These are phyloP conservation scores for Drymodes brunneopygia DNA, from an alignment of 2,113 vertebrate genomes.

Conservation along the genomic window DNA sequence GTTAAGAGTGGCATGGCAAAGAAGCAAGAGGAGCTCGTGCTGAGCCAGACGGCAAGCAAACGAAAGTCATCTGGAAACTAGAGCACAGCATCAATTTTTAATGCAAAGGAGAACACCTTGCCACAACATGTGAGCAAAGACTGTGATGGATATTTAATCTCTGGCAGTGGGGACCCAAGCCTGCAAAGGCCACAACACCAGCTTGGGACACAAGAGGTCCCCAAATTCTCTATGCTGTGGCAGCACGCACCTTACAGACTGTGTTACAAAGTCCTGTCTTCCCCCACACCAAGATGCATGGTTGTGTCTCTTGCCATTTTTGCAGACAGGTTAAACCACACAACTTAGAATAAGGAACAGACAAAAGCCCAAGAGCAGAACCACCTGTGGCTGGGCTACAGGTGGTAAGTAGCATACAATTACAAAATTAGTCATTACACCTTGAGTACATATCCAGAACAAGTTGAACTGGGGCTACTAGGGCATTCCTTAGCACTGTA, in stretches of 20 bases:
- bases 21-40: not conserved
- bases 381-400: not conserved
- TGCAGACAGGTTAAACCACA: not conserved
- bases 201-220: not conserved
- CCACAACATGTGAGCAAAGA: not conserved
- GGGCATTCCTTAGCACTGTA: not conserved
- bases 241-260: fast-evolving
- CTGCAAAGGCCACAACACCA: not conserved
- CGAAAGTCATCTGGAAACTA: not conserved
- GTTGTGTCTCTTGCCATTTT: not conserved
- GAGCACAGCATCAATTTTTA: constrained; percentile 28
- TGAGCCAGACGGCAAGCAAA: not conserved
- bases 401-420: not conserved
- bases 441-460: not conserved
- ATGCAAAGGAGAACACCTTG: constrained; percentile 14
- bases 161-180: not conserved
- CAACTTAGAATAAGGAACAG: not conserved
- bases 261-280: not conserved
- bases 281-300: fast-evolving
- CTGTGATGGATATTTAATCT: not conserved
- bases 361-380: not conserved
- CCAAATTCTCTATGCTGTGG: not conserved
- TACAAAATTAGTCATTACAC: not conserved
- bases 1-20: not conserved
- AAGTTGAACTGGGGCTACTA: not conserved